Conservation (phyloP, 2,797 vertebrate genomes). For the Ateles fusciceps region DNA sequence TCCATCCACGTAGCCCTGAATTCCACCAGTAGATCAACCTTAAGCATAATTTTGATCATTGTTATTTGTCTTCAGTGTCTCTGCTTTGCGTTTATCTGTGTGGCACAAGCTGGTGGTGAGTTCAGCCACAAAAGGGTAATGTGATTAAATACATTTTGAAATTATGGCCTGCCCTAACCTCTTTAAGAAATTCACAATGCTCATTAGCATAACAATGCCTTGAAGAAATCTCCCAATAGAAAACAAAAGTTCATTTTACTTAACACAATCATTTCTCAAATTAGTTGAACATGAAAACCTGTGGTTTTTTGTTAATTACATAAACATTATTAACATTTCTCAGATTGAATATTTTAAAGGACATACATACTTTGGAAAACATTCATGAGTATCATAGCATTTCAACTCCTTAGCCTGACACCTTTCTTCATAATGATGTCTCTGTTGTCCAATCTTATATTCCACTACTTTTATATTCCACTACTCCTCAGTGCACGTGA, state of each 20-base stretch:
- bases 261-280: neutral
- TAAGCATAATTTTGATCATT: neutral
- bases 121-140: neutral
- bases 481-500: fast-evolving
- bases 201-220: too few species aligned
- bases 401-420: neutral
- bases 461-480: neutral
- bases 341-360: neutral
- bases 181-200: neutral
- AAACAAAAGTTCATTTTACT: neutral
- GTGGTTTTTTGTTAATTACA: neutral
- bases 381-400: neutral
- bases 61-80: neutral
- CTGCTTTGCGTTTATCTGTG: neutral
- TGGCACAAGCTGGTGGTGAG: neutral
- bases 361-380: neutral
- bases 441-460: neutral
- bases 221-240: neutral
- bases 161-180: neutral
- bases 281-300: neutral
- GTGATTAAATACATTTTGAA: neutral
- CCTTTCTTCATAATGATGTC: neutral
- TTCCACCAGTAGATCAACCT: neutral
- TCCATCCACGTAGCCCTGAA: neutral
- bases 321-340: neutral